Base-by-base conservation (phyloP, 2,113 vertebrate genomes). In the Crotophaga sulcirostris region DNA sequence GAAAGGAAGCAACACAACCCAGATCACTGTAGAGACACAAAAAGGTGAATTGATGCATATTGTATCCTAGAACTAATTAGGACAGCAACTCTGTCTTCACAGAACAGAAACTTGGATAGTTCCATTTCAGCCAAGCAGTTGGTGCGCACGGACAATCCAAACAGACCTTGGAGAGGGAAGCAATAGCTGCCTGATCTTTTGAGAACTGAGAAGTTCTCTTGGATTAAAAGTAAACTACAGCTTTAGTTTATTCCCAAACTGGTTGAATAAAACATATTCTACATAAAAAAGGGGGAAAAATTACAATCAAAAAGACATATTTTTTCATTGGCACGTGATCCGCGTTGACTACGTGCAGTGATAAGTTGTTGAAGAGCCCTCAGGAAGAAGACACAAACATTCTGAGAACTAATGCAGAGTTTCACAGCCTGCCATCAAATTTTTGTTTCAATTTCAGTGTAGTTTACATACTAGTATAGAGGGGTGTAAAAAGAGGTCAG, bases 61-160 rank as follows among this genome's bases (percentile, higher is more conserved):
- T 9, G 10, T 33, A 28, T 11, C 20, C n/a, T 66, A 31, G 13
- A 69, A 14, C 9, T 59, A 59, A 36, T 44, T 24, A n/a, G 13
- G 28, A 19, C 54, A 87, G 28, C 33, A 77, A 44, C 10, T 23
- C 47, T 36, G 1, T 70, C 51, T 78, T 55, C 23, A 29, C 52
- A 77, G 77, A 13, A 56, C 8, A 56, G 7, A 29, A 19, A 25
- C 16, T 17, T 49, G 36, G 3, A 56, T n/a, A 38, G 56, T 67
- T 74, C 4, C 2, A 16, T 49, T 87, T 34, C 47, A 40, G 14
- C 29, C 51, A 13, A 51, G 9, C 42, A 31, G 28, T 17, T 19
- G 28, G 17, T 54, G 13, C 6, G 2, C 64, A 13, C 0, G 0
- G 11, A 76, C 26, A 44, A 9, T 15, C n/a, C 2, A 2, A 75